Conservation (phyloP, 2,113 vertebrate species). For the Thalassoma bifasciatum region DNA sequence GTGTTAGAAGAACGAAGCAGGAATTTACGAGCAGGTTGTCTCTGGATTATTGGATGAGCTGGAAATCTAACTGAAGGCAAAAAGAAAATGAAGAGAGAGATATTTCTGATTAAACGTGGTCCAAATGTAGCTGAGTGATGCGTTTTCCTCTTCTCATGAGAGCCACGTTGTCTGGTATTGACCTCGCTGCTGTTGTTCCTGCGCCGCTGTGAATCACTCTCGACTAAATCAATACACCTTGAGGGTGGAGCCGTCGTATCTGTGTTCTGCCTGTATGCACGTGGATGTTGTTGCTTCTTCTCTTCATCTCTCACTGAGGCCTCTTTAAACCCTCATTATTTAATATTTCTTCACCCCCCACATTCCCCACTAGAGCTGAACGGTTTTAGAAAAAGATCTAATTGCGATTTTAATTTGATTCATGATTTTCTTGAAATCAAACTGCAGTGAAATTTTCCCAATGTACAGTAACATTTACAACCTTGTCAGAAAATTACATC, state of each 20-base stretch:
- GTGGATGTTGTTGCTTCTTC: slow-evolving; percentile 9
- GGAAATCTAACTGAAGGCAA: background rate
- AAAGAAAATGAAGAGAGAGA: too few species aligned
- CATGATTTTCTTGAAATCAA: too few species aligned
- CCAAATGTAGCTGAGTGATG: background rate
- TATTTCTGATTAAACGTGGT: background rate
- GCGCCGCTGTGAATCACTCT: slow-evolving; percentile 12
- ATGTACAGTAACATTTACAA: too few species aligned
- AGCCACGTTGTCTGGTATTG: background rate
- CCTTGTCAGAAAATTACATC: too few species aligned
- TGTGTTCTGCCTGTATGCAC: background rate
- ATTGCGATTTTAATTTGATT: too few species aligned
- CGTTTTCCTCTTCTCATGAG: background rate
- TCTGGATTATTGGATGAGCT: too few species aligned
- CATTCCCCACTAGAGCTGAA: too few species aligned
- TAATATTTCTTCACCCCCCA: background rate
- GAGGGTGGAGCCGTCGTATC: slow-evolving; percentile 33
- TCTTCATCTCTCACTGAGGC: background rate
- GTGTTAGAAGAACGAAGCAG: background rate
- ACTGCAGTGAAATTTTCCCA: too few species aligned
- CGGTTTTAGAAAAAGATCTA: too few species aligned
- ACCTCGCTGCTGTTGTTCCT: background rate
- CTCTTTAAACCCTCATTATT: background rate
- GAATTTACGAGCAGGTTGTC: too few species aligned
- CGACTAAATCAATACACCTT: slow-evolving; percentile 31